Evolutionary conservation across 2,113 vertebrate species (phyloP).

Genomic region (Odobenus rosmarus): DNA sequence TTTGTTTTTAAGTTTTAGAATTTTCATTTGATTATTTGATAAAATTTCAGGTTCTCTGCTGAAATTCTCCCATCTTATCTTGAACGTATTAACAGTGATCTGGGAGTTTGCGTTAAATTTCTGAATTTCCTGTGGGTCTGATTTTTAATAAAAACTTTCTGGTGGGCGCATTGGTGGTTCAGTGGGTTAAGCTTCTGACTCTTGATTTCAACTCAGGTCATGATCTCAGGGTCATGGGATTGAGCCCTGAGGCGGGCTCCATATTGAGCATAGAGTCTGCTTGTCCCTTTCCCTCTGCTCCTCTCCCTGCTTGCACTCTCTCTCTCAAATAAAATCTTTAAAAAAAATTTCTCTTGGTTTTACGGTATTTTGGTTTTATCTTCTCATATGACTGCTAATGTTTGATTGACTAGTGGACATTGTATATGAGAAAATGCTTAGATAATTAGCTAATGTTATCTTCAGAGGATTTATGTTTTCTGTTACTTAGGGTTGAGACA

Average conservation of each 20-base stretch:
- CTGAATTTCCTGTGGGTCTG: background rate
- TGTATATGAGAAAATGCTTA: background rate
- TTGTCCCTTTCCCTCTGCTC: background rate
- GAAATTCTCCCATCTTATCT: background rate
- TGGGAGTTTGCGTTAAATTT: conserved; percentile 21
- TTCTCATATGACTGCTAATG: background rate
- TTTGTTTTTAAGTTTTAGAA: background rate
- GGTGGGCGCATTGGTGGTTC: background rate
- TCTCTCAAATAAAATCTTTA: background rate
- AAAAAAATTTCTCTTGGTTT: background rate
- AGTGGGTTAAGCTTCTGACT: background rate
- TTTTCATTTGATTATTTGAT: background rate
- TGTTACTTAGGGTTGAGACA: background rate
- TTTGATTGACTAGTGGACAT: background rate
- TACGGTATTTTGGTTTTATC: background rate
- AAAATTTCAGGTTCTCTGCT: background rate
- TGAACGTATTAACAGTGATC: background rate
- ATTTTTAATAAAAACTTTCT: background rate
- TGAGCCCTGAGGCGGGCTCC: background rate
- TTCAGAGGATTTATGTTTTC: background rate
- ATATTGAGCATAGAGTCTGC: background rate
- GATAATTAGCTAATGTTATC: background rate
- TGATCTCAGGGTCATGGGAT: background rate
- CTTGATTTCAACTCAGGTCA: background rate
- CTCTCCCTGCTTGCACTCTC: background rate